These are phyloP conservation scores for Drosophila villosipedis DNA, from an alignment of 2,888 invertebrate species.

Conservation along the genomic window DNA sequence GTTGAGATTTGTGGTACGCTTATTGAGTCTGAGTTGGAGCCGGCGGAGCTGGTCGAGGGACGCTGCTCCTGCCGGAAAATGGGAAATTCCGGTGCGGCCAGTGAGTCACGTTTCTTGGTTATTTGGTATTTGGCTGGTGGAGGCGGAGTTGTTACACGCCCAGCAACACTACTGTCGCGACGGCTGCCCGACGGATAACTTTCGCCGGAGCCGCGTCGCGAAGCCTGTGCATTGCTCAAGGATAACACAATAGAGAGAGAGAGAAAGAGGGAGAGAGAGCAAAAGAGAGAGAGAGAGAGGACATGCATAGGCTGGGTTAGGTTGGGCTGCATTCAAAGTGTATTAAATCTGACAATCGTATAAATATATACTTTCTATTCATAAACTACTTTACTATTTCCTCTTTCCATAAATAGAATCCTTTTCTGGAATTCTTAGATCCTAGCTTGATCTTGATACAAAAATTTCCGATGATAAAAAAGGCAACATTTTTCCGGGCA, in stretches of 20 bases:
- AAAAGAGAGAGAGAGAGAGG: slow-evolving; percentile 26
- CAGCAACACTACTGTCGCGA: slow-evolving; percentile 88
- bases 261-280: slow-evolving; percentile 1
- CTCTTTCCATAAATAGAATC: background rate
- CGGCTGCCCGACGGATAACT: slow-evolving; percentile 89
- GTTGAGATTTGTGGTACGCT: slow-evolving; percentile 85
- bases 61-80: slow-evolving; percentile 88
- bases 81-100: slow-evolving; percentile 86
- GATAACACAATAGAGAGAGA: slow-evolving; percentile 1
- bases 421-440: background rate
- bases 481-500: background rate
- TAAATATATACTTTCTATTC: background rate
- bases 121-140: slow-evolving; percentile 88
- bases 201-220: slow-evolving; percentile 88
- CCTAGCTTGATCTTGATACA: background rate
- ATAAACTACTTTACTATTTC: background rate
- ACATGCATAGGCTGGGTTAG: slow-evolving; percentile 37
- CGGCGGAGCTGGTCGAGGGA: slow-evolving; percentile 90
- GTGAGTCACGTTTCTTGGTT: slow-evolving; percentile 87
- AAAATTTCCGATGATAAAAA: background rate
- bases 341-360: background rate
- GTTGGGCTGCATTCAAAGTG: background rate
- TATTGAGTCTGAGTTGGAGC: slow-evolving; percentile 87
- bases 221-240: slow-evolving; percentile 66
- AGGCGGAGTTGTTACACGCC: slow-evolving; percentile 85